Percentiles rank a stretch among this genome's conserved stretches.
phyloP scores from a whole-genome alignment of 2,113 vertebrate species.

The Typhlomys cinereus region DNA sequence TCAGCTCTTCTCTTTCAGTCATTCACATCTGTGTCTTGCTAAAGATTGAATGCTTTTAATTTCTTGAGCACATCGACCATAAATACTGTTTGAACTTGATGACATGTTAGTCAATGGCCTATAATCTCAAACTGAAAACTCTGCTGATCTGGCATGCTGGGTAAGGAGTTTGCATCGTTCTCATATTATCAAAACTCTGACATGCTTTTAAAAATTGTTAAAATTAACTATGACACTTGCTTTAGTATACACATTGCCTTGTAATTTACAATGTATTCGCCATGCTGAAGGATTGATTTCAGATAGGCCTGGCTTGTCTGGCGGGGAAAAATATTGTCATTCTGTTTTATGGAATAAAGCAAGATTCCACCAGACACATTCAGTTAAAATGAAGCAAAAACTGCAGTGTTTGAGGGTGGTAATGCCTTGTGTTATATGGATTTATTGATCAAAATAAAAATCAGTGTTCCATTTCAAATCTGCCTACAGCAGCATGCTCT shows the following conservation, averaged over 20 bases:
- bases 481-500: constrained; percentile 38
- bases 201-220: constrained; percentile 72
- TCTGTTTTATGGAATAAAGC: constrained; percentile 75
- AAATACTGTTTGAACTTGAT: constrained; percentile 59
- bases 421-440: constrained; percentile 71
- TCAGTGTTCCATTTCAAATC: constrained; percentile 69
- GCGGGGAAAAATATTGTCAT: constrained; percentile 48
- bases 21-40: constrained; percentile 36
- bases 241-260: constrained; percentile 70
- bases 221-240: constrained; percentile 72
- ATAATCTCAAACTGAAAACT: constrained; percentile 57
- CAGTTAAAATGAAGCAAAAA: constrained; percentile 77
- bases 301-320: constrained; percentile 66
- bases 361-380: constrained; percentile 73
- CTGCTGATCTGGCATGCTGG: constrained; percentile 67
- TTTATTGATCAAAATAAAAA: constrained; percentile 79
- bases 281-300: constrained; percentile 75
- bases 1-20: constrained; percentile 50
- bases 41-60: constrained; percentile 76
- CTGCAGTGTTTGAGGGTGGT: constrained; percentile 62
- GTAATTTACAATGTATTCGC: constrained; percentile 72
- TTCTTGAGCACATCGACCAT: constrained; percentile 67
- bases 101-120: constrained; percentile 69
- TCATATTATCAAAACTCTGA: constrained; percentile 68
- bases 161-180: constrained; percentile 65